Evolutionary conservation across 2,888 invertebrate genomes (phyloP).

Genomic region (Drosophila emarginata): DNA sequence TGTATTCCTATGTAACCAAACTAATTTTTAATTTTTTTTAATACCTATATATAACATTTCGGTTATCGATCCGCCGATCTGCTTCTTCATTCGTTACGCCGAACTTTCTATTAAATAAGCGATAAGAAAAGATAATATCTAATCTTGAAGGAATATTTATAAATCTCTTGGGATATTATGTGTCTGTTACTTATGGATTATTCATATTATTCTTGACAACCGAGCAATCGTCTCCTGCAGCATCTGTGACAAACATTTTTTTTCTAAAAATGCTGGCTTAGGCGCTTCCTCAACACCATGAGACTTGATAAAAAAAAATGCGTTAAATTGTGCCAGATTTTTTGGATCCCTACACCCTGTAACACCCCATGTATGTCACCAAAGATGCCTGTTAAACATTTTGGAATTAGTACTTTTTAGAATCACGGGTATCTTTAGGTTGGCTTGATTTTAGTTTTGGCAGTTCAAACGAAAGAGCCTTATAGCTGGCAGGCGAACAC

Average conservation of each 20-base stretch:
- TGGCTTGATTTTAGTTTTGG: not conserved
- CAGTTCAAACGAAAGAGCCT: constrained; percentile 21
- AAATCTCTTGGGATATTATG: not conserved
- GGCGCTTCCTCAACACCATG: constrained; percentile 16
- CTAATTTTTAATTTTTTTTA: not conserved
- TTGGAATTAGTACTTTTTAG: no score
- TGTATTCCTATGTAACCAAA: no score
- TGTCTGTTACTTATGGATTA: not conserved
- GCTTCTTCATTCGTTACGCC: not conserved
- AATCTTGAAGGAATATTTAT: not conserved
- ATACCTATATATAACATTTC: not conserved
- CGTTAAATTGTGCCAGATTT: constrained; percentile 57
- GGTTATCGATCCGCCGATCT: not conserved
- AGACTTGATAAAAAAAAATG: constrained; percentile 33
- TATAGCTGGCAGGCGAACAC: constrained; percentile 41
- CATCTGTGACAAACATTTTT: not conserved
- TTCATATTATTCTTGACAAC: no score
- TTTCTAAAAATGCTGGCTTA: not conserved
- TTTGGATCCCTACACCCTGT: constrained; percentile 15
- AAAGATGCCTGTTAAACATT: no score
- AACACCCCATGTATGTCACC: not conserved
- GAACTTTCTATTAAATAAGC: not conserved
- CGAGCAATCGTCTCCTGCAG: not conserved
- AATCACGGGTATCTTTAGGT: not conserved
- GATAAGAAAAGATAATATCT: not conserved